phyloP scores from a whole-genome alignment of 2,888 invertebrate genomes.

The Mylabris sibirica region DNA sequence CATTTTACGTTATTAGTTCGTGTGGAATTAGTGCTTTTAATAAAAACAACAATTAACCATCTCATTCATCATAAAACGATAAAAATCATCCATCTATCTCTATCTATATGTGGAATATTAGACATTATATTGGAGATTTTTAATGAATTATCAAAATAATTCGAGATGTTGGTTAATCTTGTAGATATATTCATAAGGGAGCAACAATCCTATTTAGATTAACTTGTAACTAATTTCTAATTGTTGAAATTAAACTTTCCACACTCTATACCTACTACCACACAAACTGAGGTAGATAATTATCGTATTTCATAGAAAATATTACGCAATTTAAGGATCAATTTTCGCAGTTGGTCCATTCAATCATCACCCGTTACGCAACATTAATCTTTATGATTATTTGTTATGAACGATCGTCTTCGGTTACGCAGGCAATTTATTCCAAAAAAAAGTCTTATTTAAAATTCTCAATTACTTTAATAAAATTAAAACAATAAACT shows the following conservation, averaged over 20 bases:
- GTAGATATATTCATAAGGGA: background rate
- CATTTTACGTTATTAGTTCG: background rate
- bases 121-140: no score
- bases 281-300: background rate
- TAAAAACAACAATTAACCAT: background rate
- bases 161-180: background rate
- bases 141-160: background rate
- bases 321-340: background rate
- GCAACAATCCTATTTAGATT: slow-evolving; percentile 6
- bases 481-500: background rate
- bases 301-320: background rate
- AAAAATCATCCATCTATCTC: no score
- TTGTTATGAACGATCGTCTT: no score
- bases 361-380: background rate
- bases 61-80: background rate
- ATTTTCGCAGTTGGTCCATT: background rate
- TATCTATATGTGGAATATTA: no score
- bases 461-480: background rate
- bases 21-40: background rate
- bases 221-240: slow-evolving; percentile 5
- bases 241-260: background rate
- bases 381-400: background rate
- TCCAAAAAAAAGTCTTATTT: no score
- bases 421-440: no score
- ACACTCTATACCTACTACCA: background rate